These are phyloP conservation scores for Podiceps cristatus DNA, from an alignment of 2,113 vertebrate genomes.

Conservation along the genomic window DNA sequence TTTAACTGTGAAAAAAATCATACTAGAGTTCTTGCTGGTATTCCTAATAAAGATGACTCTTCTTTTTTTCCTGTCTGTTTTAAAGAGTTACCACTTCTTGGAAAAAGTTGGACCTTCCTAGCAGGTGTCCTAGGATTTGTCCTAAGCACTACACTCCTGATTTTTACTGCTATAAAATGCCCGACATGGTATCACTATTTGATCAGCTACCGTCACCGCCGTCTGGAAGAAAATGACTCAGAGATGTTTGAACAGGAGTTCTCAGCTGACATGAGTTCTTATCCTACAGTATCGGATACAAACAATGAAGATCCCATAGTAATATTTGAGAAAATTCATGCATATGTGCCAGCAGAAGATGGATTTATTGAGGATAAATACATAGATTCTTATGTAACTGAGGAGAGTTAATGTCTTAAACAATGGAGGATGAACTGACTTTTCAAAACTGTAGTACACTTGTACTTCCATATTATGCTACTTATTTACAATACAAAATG, in stretches of 20 bases:
- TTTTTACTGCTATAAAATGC: slow-evolving; percentile 84
- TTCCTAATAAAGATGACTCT: not conserved
- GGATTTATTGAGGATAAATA: slow-evolving; percentile 92
- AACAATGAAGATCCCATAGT: slow-evolving; percentile 54
- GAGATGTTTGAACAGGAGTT: slow-evolving; percentile 72
- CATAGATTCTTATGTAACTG: slow-evolving; percentile 73
- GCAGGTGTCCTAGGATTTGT: slow-evolving; percentile 77
- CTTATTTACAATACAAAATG: not conserved
- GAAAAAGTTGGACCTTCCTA: slow-evolving; percentile 89
- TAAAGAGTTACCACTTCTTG: slow-evolving; percentile 40
- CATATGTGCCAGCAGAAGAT: slow-evolving; percentile 78
- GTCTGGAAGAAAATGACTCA: slow-evolving; percentile 77
- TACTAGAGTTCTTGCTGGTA: not conserved
- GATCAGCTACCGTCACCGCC: slow-evolving; percentile 86
- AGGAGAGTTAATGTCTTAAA: slow-evolving; percentile 44
- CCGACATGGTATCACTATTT: slow-evolving; percentile 85
- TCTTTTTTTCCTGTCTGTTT: not conserved
- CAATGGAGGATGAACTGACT: not conserved
- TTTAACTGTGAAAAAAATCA: not conserved
- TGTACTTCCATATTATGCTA: not conserved
- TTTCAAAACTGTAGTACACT: not conserved
- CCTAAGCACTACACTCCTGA: slow-evolving; percentile 79
- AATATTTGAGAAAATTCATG: slow-evolving; percentile 73
- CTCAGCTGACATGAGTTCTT: slow-evolving; percentile 61
- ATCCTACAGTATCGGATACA: slow-evolving; percentile 49